A percentile compares a stretch with the other conserved stretches of the same genome.
phyloP scores from a whole-genome alignment of 2,797 vertebrate species.

The Taenioides sp. region DNA sequence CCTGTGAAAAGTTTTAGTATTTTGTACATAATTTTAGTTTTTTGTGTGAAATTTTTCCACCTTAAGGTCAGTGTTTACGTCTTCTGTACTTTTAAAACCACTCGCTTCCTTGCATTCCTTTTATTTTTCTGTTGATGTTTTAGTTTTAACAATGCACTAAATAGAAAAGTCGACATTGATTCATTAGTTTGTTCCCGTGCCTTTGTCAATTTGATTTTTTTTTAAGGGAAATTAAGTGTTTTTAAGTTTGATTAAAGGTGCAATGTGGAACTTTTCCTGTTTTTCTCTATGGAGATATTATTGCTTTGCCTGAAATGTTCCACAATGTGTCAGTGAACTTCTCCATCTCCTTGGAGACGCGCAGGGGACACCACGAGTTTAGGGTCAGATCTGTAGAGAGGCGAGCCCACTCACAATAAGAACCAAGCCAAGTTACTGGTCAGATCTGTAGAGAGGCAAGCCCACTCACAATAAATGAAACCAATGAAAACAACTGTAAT shows the following conservation, averaged over 20 bases:
- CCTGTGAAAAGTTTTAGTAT: conserved; percentile 49
- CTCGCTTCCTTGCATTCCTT: conserved; percentile 15
- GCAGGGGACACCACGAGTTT: no score
- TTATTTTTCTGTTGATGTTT: conserved; percentile 2
- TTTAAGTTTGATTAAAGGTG: conserved; percentile 15
- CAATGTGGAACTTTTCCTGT: no score
- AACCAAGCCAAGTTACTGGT: no score
- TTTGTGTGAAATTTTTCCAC: conserved; percentile 51
- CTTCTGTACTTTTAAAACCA: conserved; percentile 1
- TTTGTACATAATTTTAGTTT: conserved; percentile 73
- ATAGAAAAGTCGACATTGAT: conserved; percentile 43
- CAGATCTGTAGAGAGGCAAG: no score
- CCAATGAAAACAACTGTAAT: no score
- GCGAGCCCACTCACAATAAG: no score
- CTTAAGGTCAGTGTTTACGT: conserved; percentile 26
- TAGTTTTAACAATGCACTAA: conserved; percentile 35
- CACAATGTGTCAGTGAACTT: no score
- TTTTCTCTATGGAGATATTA: no score
- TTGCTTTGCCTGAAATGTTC: no score
- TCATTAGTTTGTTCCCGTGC: background rate
- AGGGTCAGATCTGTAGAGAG: no score
- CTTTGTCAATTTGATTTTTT: background rate
- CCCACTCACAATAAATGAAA: no score
- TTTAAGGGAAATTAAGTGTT: conserved; percentile 1
- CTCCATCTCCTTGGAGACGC: no score